Base-by-base conservation (phyloP, 2,797 vertebrate species). In the Enteromius viviparus region DNA sequence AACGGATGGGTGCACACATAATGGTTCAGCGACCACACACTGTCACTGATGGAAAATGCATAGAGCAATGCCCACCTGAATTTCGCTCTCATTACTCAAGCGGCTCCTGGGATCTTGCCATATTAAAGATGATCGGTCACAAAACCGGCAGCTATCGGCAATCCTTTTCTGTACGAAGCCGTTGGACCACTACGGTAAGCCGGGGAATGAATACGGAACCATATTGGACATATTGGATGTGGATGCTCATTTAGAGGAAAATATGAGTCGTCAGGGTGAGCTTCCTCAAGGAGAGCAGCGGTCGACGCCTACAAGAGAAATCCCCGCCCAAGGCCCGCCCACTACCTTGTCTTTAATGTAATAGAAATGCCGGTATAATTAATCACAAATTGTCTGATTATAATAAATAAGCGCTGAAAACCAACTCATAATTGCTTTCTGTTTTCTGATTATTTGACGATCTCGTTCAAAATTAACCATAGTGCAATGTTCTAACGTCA, bases 31-130 rank as follows among this genome's bases (percentile, higher is more conserved):
- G 82, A n/a, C 82, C 49, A 78, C 66, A 83, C 70, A 51, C 29
- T 40, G 29, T n/a, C 7, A 84, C 17, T n/a, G 69, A 68, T 71
- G 45, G 32, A 84, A 69, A 77, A 77, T 8, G 68, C 71, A 85
- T n/a, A 86, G 58, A 82, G 64, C 62, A 80, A 45, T 7, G 77
- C 92, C 89, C 90, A 95, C 94, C 93, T 93, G 89, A 42, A 86
- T 84, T 86, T 82, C 76, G 72, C 90, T 89, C 87, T 93, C 93
- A 93, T 94, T 83, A 86, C 87, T 88, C 86, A 60, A 81, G 88
- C 85, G 82, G 72, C 74, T 79, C 85, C 47, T 79, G 53, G 80
- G 69, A 86, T 78, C 72, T 83, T 82, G 69, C 65, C 87, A 66
- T 88, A 34, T 81, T 81, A 23, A 74, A 80, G 74, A 87, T 72